phyloP scores from a whole-genome alignment of 2,797 vertebrate genomes.

The Vipera ursinii region DNA sequence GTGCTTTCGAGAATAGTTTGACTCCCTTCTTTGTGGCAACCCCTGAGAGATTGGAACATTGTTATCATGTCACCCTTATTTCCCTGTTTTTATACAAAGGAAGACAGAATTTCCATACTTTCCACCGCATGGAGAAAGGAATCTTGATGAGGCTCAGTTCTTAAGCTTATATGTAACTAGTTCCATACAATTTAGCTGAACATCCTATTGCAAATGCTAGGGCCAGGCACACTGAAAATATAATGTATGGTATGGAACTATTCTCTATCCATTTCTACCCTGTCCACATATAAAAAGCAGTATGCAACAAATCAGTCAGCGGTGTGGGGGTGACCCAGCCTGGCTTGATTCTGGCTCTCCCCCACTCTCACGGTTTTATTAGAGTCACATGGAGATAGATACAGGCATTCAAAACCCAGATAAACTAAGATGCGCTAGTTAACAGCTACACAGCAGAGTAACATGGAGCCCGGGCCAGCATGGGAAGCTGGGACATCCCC shows the following conservation, averaged over 20 bases:
- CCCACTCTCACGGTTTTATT: constrained; percentile 26
- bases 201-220: background rate
- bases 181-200: background rate
- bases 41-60: too few species aligned
- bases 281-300: constrained; percentile 14
- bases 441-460: constrained; percentile 43
- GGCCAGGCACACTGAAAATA: background rate
- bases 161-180: background rate
- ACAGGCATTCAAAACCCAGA: constrained; percentile 44
- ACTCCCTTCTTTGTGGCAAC: too few species aligned
- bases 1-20: too few species aligned
- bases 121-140: background rate
- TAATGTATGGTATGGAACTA: background rate
- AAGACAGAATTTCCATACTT: background rate
- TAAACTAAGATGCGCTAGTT: constrained; percentile 43
- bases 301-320: constrained; percentile 2
- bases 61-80: background rate
- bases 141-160: background rate
- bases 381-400: constrained; percentile 45
- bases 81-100: background rate
- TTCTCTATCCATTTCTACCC: background rate
- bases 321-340: constrained; percentile 23
- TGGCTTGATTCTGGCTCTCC: constrained; percentile 26
- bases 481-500: constrained; percentile 35
- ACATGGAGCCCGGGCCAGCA: constrained; percentile 39